These are phyloP conservation scores for Crocuta crocuta DNA, from an alignment of 2,113 vertebrate species.

Conservation along the genomic window DNA sequence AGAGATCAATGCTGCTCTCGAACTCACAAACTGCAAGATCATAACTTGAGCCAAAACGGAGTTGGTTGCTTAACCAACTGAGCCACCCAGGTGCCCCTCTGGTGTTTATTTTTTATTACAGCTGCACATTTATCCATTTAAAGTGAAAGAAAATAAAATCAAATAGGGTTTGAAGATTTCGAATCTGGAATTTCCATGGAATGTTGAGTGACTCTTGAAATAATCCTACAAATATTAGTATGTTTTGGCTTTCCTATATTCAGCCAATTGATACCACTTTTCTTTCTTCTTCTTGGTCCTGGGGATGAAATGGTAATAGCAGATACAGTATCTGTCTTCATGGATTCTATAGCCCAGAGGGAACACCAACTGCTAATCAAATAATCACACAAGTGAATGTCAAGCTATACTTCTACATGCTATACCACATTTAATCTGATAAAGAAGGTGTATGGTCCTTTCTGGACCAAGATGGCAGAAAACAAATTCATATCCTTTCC, in stretches of 20 bases:
- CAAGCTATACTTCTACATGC: neutral
- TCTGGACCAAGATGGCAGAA: neutral
- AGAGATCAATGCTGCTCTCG: too few relatives aligned
- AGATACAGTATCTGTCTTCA: neutral
- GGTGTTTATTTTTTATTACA: neutral
- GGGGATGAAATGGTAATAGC: neutral
- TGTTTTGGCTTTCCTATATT: neutral
- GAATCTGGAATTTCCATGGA: neutral
- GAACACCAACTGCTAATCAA: neutral
- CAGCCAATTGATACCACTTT: neutral
- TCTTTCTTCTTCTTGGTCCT: neutral
- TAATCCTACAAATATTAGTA: neutral
- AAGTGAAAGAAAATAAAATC: too few relatives aligned
- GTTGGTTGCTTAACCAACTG: too few relatives aligned
- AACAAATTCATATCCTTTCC: conserved; percentile 31
- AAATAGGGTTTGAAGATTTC: neutral
- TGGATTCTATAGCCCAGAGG: neutral
- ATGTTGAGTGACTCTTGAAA: neutral
- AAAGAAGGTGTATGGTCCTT: neutral
- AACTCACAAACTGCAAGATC: too few relatives aligned
- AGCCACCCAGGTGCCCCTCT: too few relatives aligned
- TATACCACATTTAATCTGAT: neutral
- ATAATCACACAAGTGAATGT: neutral
- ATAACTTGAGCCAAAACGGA: too few relatives aligned
- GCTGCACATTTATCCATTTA: neutral